phyloP scores from a whole-genome alignment of 2,888 invertebrate genomes.

The Noctua janthina region DNA sequence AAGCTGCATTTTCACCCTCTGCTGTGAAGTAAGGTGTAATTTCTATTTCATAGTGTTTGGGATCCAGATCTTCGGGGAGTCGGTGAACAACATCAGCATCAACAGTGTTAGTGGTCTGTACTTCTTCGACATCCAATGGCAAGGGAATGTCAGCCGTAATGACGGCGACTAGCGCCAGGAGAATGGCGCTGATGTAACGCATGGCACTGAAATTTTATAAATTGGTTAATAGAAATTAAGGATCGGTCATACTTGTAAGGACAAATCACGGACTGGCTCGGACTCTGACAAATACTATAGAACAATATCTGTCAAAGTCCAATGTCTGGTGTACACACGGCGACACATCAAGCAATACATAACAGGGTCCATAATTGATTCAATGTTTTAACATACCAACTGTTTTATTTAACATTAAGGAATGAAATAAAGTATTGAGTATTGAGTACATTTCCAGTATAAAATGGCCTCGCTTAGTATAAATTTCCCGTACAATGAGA shows the following conservation, averaged over 20 bases:
- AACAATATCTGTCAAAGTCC: neutral
- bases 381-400: no score
- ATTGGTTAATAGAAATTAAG: neutral
- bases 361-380: no score
- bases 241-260: neutral
- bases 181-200: constrained; percentile 68
- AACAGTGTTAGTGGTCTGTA: constrained; percentile 61
- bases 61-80: constrained; percentile 86
- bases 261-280: neutral
- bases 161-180: constrained; percentile 74
- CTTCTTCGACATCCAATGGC: constrained; percentile 69
- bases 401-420: no score
- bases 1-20: constrained; percentile 75
- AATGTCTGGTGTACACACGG: no score
- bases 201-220: constrained; percentile 60
- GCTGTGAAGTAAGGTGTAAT: constrained; percentile 89
- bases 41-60: constrained; percentile 88
- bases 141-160: constrained; percentile 79
- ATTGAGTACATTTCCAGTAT: no score
- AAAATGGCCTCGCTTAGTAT: no score
- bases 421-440: no score
- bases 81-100: constrained; percentile 74
- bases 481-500: no score
- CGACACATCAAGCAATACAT: no score
- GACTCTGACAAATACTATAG: no score